A percentile compares a stretch with the other conserved stretches of the same genome.
These are phyloP conservation scores for Chunga burmeisteri DNA, from an alignment of 2,113 vertebrate species.

Conservation along the genomic window DNA sequence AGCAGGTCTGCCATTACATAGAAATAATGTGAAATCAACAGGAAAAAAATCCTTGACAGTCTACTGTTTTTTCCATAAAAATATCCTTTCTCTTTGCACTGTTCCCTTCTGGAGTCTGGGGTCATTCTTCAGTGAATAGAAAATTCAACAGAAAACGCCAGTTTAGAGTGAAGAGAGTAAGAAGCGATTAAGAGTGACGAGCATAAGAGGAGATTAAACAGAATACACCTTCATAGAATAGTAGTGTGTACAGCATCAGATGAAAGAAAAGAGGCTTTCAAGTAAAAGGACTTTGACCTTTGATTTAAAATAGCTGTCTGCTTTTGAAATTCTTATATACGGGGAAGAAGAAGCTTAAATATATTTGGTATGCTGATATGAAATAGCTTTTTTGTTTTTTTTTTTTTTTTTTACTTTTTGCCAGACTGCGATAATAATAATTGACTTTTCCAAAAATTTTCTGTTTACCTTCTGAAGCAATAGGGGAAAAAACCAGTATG, in stretches of 20 bases:
- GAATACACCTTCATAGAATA: not conserved
- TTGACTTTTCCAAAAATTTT: not conserved
- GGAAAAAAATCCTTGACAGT: not conserved
- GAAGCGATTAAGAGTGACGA: not conserved
- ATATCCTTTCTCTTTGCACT: not conserved
- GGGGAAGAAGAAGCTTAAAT: not conserved
- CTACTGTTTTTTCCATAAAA: not conserved
- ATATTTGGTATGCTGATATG: not conserved
- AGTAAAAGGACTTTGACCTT: not conserved
- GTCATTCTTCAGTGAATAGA: not conserved
- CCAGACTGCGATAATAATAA: not conserved
- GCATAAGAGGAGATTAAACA: not conserved
- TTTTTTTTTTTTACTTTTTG: not conserved
- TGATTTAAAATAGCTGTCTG: not conserved
- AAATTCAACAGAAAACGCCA: not conserved
- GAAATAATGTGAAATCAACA: not conserved
- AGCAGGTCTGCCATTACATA: not conserved
- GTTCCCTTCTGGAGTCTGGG: not conserved
- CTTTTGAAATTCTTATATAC: not conserved
- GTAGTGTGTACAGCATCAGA: not conserved
- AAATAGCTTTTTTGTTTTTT: not conserved
- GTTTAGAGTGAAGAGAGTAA: not conserved
- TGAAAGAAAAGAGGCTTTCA: not conserved
- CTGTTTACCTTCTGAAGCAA: not conserved
- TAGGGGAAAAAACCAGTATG: not conserved